A percentile compares a stretch with the other conserved stretches of the same genome.
Conservation (phyloP, 1,140 invertebrate genomes). For the Conus ventricosus region DNA sequence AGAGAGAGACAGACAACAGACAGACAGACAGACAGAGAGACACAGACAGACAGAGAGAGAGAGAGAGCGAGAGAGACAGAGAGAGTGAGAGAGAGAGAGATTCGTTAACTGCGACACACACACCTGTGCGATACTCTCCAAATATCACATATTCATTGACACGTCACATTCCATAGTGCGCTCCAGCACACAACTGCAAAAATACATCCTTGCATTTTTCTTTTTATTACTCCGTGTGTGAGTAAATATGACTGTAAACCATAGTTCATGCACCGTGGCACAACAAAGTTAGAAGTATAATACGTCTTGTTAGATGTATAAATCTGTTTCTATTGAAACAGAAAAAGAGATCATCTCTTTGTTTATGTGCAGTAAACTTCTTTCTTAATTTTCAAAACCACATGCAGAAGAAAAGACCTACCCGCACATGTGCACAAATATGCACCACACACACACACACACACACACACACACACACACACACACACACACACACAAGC, state of each 20-base stretch:
- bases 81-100: too few relatives aligned
- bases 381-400: background rate
- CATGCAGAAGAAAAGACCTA: background rate
- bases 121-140: too few relatives aligned
- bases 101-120: too few relatives aligned
- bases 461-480: constrained; percentile 16
- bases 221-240: too few relatives aligned
- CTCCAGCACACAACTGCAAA: too few relatives aligned
- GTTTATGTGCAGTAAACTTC: background rate
- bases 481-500: constrained; percentile 6
- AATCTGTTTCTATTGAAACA: background rate
- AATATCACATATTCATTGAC: too few relatives aligned
- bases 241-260: background rate
- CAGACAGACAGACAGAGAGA: too few relatives aligned
- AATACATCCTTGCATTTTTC: too few relatives aligned
- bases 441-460: background rate
- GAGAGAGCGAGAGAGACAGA: too few relatives aligned
- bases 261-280: background rate
- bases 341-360: background rate
- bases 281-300: background rate
- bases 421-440: background rate
- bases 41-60: too few relatives aligned
- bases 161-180: too few relatives aligned
- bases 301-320: background rate
- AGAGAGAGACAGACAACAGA: too few relatives aligned